Evolutionary conservation across 2,113 vertebrate species (phyloP).

Genomic region (Phyllopteryx taeniolatus): DNA sequence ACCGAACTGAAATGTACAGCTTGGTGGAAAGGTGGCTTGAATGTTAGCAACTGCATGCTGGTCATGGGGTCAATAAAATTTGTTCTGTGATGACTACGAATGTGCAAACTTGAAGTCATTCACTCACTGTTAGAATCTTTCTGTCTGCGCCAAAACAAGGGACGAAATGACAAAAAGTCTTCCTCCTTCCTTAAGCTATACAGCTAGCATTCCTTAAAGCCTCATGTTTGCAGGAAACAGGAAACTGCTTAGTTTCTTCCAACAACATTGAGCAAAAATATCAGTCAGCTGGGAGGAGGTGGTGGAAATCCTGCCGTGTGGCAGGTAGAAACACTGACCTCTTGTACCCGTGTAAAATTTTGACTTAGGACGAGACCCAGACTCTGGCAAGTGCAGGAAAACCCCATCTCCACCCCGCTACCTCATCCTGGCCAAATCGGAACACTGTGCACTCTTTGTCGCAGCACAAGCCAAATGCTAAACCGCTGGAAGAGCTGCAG

Average conservation of each 20-base stretch:
- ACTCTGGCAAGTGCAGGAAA: constrained; percentile 53
- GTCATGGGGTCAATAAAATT: background rate
- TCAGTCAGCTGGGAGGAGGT: constrained; percentile 16
- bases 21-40: background rate
- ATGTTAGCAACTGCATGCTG: background rate
- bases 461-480: constrained; percentile 50
- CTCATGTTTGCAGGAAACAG: constrained; percentile 18
- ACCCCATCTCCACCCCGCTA: constrained; percentile 66
- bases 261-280: constrained; percentile 22
- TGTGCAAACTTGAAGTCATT: background rate
- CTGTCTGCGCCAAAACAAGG: background rate
- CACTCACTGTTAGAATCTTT: constrained; percentile 1
- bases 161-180: background rate
- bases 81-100: background rate
- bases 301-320: constrained; percentile 52
- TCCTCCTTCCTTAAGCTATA: background rate
- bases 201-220: background rate
- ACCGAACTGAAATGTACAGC: background rate
- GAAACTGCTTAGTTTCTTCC: constrained; percentile 13
- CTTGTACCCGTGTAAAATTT: constrained; percentile 36
- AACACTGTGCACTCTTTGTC: constrained; percentile 56
- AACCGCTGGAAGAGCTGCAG: constrained; percentile 56
- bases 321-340: constrained; percentile 56
- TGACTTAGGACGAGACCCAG: constrained; percentile 47
- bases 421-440: constrained; percentile 56